Evolutionary conservation across 2,113 vertebrate genomes (phyloP).

Genomic region (Myiozetetes cayanensis): DNA sequence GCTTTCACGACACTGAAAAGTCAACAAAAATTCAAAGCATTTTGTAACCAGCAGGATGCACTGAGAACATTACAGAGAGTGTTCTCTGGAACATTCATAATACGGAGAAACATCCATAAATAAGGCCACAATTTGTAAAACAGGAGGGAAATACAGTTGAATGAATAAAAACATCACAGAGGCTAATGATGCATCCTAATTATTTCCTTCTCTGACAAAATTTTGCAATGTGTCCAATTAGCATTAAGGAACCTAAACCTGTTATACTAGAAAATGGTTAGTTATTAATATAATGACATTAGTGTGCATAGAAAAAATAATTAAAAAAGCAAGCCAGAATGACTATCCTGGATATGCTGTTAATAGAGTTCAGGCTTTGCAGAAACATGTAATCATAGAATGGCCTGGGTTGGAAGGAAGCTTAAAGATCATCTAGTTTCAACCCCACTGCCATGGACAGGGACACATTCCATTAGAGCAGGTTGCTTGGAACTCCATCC

Average conservation of each 20-base stretch:
- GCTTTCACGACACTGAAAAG: neutral
- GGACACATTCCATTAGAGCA: neutral
- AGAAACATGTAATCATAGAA: neutral
- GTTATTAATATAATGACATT: neutral
- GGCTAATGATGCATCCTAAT: neutral
- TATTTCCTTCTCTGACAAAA: neutral
- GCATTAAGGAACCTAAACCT: neutral
- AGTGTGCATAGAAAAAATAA: neutral
- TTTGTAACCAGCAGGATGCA: neutral
- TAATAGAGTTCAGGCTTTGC: neutral
- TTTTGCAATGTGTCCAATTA: neutral
- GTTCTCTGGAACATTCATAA: no score
- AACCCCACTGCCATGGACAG: neutral
- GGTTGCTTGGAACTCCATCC: accelerated
- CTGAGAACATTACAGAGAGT: neutral
- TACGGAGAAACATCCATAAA: neutral
- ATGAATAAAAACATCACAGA: neutral
- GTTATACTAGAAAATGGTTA: neutral
- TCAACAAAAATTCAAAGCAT: neutral
- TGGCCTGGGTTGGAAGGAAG: neutral
- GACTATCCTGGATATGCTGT: neutral
- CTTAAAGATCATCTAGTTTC: neutral
- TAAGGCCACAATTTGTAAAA: neutral
- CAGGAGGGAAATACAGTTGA: neutral
- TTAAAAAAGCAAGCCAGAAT: neutral